Evolutionary conservation across 2,797 vertebrate genomes (phyloP), one percentile per base, ranked within the genome.

Genomic region (Chaunax sp.): DNA sequence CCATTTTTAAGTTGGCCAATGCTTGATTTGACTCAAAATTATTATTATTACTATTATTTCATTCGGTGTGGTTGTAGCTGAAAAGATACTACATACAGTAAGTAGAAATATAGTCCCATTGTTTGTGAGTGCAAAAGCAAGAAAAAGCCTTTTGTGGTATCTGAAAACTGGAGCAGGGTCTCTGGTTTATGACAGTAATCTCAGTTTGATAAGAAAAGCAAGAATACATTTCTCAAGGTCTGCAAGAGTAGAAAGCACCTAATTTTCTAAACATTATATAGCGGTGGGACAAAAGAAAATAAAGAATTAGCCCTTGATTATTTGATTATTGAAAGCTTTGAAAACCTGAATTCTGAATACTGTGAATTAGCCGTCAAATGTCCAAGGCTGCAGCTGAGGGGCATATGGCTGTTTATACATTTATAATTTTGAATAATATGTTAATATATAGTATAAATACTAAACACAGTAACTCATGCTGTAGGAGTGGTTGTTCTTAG

Each of bases 131-230:
- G n/a, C 15, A n/a, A 19, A 15, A 40, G 4, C 4, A 23, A 20
- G 2, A 45, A 38, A 37, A 20, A 16, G 0, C 16, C 33, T 59
- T 55, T 37, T 56, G 23, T 52, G 13, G 16, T 7, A 20, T 47
- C 23, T 47, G 22, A 55, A 49, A 53, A 40, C 16, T 18, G 35
- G 19, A 23, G 3, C 10, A 18, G 5, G 16, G 19, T 45, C 47
- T 49, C 30, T 6, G 23, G 28, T 35, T 33, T 3, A 55, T 56
- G 16, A 45, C 25, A 20, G 23, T 37, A 26, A 57, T 26, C 40
- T 52, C 15, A n/a, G n/a, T 71, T 57, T 52, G 41, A 47, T 52
- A 20, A 40, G 26, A 35, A 47, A 73, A 50, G 40, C 8, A 8
- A 25, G 18, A 19, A 33, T 64, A 37, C 2, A 66, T 66, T 45